Base-by-base conservation (phyloP, 2,888 invertebrate species). In the Rhagium mordax region DNA sequence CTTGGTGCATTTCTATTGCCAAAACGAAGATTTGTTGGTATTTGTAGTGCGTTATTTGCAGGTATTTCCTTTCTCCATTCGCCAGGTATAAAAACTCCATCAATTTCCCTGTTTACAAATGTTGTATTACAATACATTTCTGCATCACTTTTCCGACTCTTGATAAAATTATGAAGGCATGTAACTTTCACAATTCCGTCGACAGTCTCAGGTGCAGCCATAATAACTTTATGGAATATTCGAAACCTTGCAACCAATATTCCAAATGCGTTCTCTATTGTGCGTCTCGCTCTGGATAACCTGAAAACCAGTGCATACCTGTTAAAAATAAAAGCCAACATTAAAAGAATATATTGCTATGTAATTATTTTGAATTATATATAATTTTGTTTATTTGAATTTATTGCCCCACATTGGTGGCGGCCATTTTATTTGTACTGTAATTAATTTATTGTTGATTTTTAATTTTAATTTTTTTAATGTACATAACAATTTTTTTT, bases 141-240 rank as follows among this genome's bases (percentile, higher is more conserved):
- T 8, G 18, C 13, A 53, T 53, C 16, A 53, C 3, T 53, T 21
- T 53, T 53, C 20, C 13, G 21, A 53, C 20, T 2, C 21, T 53
- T 53, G 18, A 53, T 53, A 21, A 53, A 53, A 21, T 5, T 53
- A 53, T 53, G 53, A 13, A 53, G 53, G 20, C 53, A 53, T 3
- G 51, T 51, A 6, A 20, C 53, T 53, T 20, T 20, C 6, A 53
- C 53, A 13, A 53, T 53, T 16, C 53, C 53, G 13, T 53, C 53
- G 7, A 33, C 20, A 53, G 51, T 51, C 20, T 53, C 20, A 20
- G 53, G 20, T 20, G 20, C 53, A 18, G 20, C 13, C 13, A 21
- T 10, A 53, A 53, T 20, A 53, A 18, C 3, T 13, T 53, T 53
- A 20, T 20, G 18, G 53, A 53, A 18, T 18, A 53, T 53, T 53